Evolutionary conservation across 2,113 vertebrate species (phyloP), one percentile per base, ranked within the genome.

Genomic region (Chaenocephalus aceratus): DNA sequence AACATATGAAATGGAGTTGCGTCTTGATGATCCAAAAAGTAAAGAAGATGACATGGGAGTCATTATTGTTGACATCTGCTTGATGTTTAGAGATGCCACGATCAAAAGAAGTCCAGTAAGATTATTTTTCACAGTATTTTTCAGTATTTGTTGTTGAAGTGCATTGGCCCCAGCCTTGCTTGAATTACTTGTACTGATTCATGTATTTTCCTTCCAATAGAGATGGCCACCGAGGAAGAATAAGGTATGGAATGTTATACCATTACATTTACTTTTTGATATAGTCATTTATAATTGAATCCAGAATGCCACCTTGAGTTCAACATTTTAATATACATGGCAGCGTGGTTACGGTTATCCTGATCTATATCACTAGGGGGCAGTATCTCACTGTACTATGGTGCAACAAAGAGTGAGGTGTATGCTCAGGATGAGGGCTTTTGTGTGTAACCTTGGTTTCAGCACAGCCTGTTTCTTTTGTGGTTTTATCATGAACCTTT

Each of bases 1-100:
- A 89, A 96, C 94, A 4, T 92, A 91, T 34, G 96, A 97, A 89
- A 93, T 93, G 85, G 87, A 96, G 79, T 93, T 99, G 89, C 92
- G 48, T 86, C 90, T 99, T 53, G 92, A 96, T 84, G 97, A 99
- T 88, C 96, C 96, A 11, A 97, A 96, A 94, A 98, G 97, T 88
- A 96, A 96, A 85, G 97, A 98, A 88, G 90, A 95, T 10, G 95
- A 99, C 88, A 97, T 99, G 97, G 98, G 98, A 44, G 95, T 96
- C 60, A 96, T 99, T 65, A 21, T 96, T 18, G 89, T 98, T 86
- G 96, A 98, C 18, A 57, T 97, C 84, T 95, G 94, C 85, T 91
- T 99, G 23, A 94, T 96, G 70, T 94, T 95, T 58, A 96, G 97
- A 85, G 95, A 97, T 61, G 96, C 95, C 71, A 97, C 98, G 69